Conservation (phyloP, 2,888 invertebrate species). For the Eupithecia subumbrata region DNA sequence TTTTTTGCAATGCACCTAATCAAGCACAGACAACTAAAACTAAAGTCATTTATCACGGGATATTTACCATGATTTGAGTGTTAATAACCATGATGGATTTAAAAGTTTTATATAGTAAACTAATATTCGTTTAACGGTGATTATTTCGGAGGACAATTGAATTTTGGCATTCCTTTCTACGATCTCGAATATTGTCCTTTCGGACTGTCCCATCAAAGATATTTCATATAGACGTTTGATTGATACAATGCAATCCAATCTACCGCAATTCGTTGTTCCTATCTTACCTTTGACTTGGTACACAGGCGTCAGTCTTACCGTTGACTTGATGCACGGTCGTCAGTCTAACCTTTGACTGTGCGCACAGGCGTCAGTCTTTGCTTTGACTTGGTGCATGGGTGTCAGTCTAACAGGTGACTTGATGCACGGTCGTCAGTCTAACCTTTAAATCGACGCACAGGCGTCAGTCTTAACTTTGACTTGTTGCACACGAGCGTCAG, state of each 20-base stretch:
- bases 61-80: too few species aligned
- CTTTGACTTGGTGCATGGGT: conserved; percentile 88
- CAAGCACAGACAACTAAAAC: too few species aligned
- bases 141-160: not conserved
- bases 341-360: conserved; percentile 85
- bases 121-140: not conserved
- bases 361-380: too few species aligned
- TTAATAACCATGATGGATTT: too few species aligned
- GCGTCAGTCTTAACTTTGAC: conserved; percentile 96
- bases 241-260: not conserved
- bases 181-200: not conserved
- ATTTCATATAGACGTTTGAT: not conserved
- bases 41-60: too few species aligned
- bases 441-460: conserved; percentile 98
- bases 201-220: not conserved
- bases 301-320: conserved; percentile 96
- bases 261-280: not conserved
- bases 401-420: conserved; percentile 84
- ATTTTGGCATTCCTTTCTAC: not conserved
- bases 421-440: conserved; percentile 77
- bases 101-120: too few species aligned
- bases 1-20: not conserved
- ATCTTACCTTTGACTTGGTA: conserved; percentile 95
- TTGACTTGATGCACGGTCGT: conserved; percentile 96
- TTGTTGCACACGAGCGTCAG: conserved; percentile 91